Evolutionary conservation across 2,888 invertebrate species (phyloP).

Genomic region (Hemicrepidius hirtus): DNA sequence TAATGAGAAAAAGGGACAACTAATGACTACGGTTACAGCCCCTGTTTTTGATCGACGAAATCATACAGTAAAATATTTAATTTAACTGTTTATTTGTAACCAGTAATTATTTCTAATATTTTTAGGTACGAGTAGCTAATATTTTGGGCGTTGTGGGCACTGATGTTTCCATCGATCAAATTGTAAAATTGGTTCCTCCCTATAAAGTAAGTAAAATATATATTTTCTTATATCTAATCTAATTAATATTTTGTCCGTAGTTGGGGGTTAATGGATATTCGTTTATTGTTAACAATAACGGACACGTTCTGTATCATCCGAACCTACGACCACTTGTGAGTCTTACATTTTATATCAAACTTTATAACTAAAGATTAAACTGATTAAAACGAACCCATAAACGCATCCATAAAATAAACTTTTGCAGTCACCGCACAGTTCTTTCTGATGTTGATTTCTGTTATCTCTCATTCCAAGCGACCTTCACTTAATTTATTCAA

Average conservation of each 20-base stretch:
- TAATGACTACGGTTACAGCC: conserved; percentile 95
- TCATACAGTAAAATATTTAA: conserved; percentile 80
- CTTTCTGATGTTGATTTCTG: too few species aligned
- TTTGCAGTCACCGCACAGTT: too few species aligned
- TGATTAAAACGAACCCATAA: too few species aligned
- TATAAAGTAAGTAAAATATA: conserved; percentile 82
- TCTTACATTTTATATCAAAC: conserved; percentile 4
- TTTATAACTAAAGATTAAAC: too few species aligned
- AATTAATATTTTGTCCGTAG: conserved; percentile 71
- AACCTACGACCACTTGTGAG: conserved; percentile 93
- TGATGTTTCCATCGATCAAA: conserved; percentile 96
- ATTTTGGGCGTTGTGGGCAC: conserved; percentile 97
- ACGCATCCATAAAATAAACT: too few species aligned
- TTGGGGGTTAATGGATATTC: conserved; percentile 97
- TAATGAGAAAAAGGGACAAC: conserved; percentile 83
- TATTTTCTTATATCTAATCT: too few species aligned
- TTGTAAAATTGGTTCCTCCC: conserved; percentile 95
- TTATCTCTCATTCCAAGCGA: too few species aligned
- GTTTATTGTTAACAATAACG: conserved; percentile 98
- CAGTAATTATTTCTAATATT: conserved; percentile 53
- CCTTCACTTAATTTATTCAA: too few species aligned
- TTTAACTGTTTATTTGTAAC: neutral
- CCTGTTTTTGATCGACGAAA: conserved; percentile 96
- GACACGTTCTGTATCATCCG: conserved; percentile 96
- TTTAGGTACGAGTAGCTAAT: conserved; percentile 89